Percentiles rank a stretch among this genome's conserved stretches.
Conservation (phyloP, 2,888 invertebrate genomes). For the Archips crataeganus region DNA sequence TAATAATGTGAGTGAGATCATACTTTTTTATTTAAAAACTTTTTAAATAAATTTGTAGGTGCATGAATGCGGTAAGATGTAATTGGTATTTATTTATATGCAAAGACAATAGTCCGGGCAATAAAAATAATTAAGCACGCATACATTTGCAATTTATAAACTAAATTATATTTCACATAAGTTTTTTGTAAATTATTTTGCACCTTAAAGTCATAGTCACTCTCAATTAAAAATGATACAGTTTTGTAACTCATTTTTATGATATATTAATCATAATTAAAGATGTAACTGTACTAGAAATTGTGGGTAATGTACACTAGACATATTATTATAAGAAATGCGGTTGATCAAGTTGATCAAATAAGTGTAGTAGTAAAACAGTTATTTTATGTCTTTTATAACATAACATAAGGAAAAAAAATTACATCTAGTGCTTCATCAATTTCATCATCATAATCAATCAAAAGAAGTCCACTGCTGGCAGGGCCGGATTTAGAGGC, state of each 20-base stretch:
- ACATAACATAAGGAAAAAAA: not conserved
- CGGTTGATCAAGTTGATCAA: not conserved
- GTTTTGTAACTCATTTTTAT: slow-evolving; percentile 1
- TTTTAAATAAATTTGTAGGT: too few species aligned
- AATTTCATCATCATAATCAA: too few species aligned
- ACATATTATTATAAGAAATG: not conserved
- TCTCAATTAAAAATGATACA: not conserved
- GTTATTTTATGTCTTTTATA: not conserved
- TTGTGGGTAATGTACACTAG: not conserved
- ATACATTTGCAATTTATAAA: not conserved
- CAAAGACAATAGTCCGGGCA: slow-evolving; percentile 4
- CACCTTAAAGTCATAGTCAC: not conserved
- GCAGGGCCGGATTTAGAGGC: too few species aligned
- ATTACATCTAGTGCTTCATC: too few species aligned
- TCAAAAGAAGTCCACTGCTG: too few species aligned
- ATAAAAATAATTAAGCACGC: not conserved
- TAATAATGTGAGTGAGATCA: too few species aligned
- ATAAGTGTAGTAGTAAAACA: not conserved
- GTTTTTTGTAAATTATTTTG: slow-evolving; percentile 2
- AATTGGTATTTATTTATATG: not conserved
- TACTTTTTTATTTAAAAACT: too few species aligned
- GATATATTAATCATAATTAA: slow-evolving; percentile 5
- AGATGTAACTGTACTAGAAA: slow-evolving; percentile 5
- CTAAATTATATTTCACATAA: not conserved
- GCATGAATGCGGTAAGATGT: not conserved